Percentiles rank a stretch among this genome's conserved stretches.
These are phyloP conservation scores for Scartelaos histophorus DNA, from an alignment of 2,113 vertebrate genomes.

Conservation along the genomic window DNA sequence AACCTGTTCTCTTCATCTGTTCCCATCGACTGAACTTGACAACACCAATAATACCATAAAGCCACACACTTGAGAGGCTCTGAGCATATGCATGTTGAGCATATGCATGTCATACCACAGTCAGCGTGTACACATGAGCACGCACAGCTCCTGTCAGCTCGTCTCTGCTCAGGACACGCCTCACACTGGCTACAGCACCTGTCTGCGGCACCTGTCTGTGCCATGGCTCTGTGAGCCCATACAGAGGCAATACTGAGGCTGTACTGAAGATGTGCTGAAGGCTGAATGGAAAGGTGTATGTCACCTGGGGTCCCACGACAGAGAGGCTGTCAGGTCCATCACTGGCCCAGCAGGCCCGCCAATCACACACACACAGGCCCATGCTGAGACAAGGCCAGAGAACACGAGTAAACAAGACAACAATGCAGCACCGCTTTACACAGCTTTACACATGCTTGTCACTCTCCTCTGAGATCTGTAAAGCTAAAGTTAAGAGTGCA, in stretches of 20 bases:
- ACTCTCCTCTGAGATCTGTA: conserved; percentile 59
- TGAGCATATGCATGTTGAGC: conserved; percentile 52
- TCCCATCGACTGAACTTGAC: conserved; percentile 46
- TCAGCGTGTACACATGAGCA: conserved; percentile 21
- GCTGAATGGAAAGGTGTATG: conserved; percentile 54
- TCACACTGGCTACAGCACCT: conserved; percentile 55
- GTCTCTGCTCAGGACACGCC: conserved; percentile 63
- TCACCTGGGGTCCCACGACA: conserved; percentile 62
- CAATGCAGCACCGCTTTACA: conserved; percentile 59
- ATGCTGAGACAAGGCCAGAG: conserved; percentile 45
- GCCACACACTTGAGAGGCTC: conserved; percentile 33
- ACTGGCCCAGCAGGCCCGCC: conserved; percentile 65
- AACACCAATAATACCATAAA: conserved; percentile 50
- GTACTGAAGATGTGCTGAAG: conserved; percentile 27
- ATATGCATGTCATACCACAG: conserved; percentile 58
- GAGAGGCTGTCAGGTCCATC: conserved; percentile 67
- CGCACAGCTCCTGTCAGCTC: conserved; percentile 66
- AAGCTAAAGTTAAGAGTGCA: conserved; percentile 53
- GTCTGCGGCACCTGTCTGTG: conserved; percentile 66
- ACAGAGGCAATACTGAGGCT: conserved; percentile 36
- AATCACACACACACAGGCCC: conserved; percentile 57
- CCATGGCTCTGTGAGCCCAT: conserved; percentile 48
- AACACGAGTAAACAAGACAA: conserved; percentile 64
- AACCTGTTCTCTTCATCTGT: conserved; percentile 43
- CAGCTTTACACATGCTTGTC: conserved; percentile 59